phyloP scores from a whole-genome alignment of 1,140 invertebrate genomes.

The Drosophila ananassae region DNA sequence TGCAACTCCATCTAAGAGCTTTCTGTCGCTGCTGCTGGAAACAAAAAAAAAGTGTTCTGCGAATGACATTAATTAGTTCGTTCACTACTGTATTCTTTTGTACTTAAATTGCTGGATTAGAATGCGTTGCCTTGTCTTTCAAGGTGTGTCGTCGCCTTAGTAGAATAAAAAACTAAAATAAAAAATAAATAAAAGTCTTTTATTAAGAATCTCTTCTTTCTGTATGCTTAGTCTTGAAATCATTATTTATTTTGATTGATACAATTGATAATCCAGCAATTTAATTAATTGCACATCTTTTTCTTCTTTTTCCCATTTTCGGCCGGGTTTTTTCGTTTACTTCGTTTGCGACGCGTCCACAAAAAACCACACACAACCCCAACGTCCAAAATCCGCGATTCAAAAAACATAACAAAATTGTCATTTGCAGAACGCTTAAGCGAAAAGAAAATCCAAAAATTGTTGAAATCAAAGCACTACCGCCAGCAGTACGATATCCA shows the following conservation, averaged over 20 bases:
- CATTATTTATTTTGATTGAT: slow-evolving; percentile 50
- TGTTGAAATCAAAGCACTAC: slow-evolving; percentile 64
- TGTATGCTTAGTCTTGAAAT: slow-evolving; percentile 41
- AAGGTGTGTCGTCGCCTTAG: slow-evolving; percentile 71
- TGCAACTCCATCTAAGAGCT: not conserved
- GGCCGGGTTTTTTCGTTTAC: slow-evolving; percentile 60
- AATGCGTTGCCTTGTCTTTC: slow-evolving; percentile 37
- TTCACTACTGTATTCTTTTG: slow-evolving; percentile 12
- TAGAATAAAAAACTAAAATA: slow-evolving; percentile 12
- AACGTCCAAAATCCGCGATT: slow-evolving; percentile 24
- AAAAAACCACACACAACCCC: slow-evolving; percentile 42
- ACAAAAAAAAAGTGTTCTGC: slow-evolving; percentile 51
- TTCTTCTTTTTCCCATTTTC: slow-evolving; percentile 71
- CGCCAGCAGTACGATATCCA: slow-evolving; percentile 64
- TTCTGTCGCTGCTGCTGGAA: slow-evolving; percentile 28
- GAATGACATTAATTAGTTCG: slow-evolving; percentile 46
- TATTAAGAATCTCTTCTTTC: slow-evolving; percentile 11
- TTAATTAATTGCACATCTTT: slow-evolving; percentile 79
- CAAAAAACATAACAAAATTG: slow-evolving; percentile 48
- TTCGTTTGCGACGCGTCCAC: slow-evolving; percentile 56
- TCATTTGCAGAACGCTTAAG: slow-evolving; percentile 83
- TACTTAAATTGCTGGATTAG: slow-evolving; percentile 76
- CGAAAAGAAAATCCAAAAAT: slow-evolving; percentile 62
- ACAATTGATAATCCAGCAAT: slow-evolving; percentile 75
- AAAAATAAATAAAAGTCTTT: slow-evolving; percentile 1